phyloP scores from a whole-genome alignment of 2,797 vertebrate species.

The Enteromius viviparus region DNA sequence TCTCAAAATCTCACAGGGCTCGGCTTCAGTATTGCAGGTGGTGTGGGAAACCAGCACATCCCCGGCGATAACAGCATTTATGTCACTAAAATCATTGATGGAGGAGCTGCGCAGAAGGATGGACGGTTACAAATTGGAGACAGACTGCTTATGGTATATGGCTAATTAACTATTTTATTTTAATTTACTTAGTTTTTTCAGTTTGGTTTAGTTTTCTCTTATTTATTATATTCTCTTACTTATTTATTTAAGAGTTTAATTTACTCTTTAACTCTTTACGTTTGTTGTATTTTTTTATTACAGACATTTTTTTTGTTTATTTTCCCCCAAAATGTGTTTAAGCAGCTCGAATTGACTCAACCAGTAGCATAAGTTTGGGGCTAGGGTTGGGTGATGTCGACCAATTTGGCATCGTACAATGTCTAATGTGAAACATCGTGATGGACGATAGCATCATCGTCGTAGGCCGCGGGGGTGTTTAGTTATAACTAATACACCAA shows the following conservation, averaged over 20 bases:
- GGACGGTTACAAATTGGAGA: conserved; percentile 91
- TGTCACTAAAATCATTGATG: conserved; percentile 96
- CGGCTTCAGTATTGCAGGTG: conserved; percentile 96
- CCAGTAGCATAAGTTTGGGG: background rate
- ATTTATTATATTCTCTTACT: background rate
- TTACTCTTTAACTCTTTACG: background rate
- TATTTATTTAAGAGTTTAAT: background rate
- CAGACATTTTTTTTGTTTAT: background rate
- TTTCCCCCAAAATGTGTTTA: background rate
- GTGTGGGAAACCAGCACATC: conserved; percentile 96
- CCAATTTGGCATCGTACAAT: too few relatives aligned
- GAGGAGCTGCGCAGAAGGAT: conserved; percentile 94
- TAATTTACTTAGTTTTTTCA: background rate
- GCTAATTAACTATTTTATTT: conserved; percentile 3
- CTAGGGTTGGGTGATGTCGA: too few relatives aligned
- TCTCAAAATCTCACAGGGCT: conserved; percentile 78
- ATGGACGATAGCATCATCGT: too few relatives aligned
- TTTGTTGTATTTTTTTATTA: background rate
- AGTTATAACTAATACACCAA: too few relatives aligned
- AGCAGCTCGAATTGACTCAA: background rate
- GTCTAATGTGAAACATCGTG: too few relatives aligned
- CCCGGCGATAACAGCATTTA: conserved; percentile 98
- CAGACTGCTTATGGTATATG: conserved; percentile 91
- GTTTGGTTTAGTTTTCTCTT: background rate
- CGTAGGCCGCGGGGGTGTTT: too few relatives aligned